A percentile compares a stretch with the other conserved stretches of the same genome.
These are phyloP conservation scores for Drosophila pseudoananassae DNA, from an alignment of 1,140 invertebrate species.

Conservation along the genomic window DNA sequence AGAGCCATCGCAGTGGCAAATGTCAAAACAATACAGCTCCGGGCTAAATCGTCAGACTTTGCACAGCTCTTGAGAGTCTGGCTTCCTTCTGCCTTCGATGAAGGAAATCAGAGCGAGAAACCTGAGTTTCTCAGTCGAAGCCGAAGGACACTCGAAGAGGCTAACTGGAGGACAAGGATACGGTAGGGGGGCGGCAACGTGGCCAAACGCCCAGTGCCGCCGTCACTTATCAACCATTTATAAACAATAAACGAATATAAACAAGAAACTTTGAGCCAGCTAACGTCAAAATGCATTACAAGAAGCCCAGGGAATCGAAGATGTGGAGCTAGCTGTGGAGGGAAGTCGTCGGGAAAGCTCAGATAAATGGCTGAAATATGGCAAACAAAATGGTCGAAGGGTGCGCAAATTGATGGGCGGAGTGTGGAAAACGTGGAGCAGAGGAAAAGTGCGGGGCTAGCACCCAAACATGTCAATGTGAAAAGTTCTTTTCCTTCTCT, in stretches of 20 bases:
- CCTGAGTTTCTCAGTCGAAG: conserved; percentile 2
- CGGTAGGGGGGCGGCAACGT: background rate
- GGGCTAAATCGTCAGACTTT: conserved; percentile 31
- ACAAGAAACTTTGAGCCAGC: conserved; percentile 72
- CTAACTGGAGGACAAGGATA: background rate
- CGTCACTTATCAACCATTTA: conserved; percentile 80
- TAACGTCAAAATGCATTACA: conserved; percentile 72
- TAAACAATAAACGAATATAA: conserved; percentile 81
- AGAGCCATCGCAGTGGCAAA: conserved; percentile 22
- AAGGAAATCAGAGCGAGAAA: conserved; percentile 18
- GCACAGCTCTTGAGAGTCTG: conserved; percentile 18
- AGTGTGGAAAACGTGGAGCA: conserved; percentile 11
- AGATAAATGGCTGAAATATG: conserved; percentile 76
- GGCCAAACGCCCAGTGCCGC: conserved; percentile 17
- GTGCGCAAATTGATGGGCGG: conserved; percentile 59
- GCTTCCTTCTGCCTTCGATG: background rate
- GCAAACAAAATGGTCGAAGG: conserved; percentile 71
- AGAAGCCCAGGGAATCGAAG: conserved; percentile 40
- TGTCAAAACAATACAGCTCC: conserved; percentile 44
- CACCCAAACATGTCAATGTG: conserved; percentile 73
- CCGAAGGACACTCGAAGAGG: conserved; percentile 27
- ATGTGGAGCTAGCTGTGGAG: background rate
- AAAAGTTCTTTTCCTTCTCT: conserved; percentile 67
- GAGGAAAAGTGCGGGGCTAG: conserved; percentile 26
- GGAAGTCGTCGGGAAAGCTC: conserved; percentile 5